Percentiles rank a stretch among this genome's conserved stretches.
phyloP scores from a whole-genome alignment of 64 coral and sea anemone species.

The Montipora efflorescens region DNA sequence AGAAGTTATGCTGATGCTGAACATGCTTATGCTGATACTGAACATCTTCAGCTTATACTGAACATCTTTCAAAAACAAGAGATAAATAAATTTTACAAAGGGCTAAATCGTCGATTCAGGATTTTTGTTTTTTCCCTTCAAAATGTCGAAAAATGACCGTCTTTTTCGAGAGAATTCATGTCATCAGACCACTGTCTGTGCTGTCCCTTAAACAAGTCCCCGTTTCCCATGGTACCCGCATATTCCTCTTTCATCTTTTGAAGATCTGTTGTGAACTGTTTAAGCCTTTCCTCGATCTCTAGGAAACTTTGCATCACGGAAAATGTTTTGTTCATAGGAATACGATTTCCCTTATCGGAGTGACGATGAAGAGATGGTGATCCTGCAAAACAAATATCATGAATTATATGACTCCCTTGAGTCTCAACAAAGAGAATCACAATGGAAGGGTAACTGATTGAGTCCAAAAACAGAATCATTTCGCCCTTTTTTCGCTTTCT shows the following conservation, averaged over 20 bases:
- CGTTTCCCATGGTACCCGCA: neutral
- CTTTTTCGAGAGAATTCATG: neutral
- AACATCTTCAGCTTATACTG: neutral
- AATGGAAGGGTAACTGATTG: neutral
- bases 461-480: too few species aligned
- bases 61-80: neutral
- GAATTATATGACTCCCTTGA: neutral
- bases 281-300: conserved; percentile 21
- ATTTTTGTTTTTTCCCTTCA: conserved; percentile 15
- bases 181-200: neutral
- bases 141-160: neutral
- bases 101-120: neutral
- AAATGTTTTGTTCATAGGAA: conserved; percentile 5
- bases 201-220: neutral
- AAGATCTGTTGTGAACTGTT: conserved; percentile 13
- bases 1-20: too few species aligned
- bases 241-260: conserved; percentile 25
- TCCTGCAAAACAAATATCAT: neutral
- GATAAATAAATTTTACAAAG: neutral
- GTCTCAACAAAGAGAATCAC: neutral
- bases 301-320: conserved; percentile 38
- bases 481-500: too few species aligned
- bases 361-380: neutral
- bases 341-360: neutral
- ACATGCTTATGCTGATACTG: too few species aligned